Base-by-base conservation (phyloP, 1,140 invertebrate genomes). In the Mesaphorura yosii region DNA sequence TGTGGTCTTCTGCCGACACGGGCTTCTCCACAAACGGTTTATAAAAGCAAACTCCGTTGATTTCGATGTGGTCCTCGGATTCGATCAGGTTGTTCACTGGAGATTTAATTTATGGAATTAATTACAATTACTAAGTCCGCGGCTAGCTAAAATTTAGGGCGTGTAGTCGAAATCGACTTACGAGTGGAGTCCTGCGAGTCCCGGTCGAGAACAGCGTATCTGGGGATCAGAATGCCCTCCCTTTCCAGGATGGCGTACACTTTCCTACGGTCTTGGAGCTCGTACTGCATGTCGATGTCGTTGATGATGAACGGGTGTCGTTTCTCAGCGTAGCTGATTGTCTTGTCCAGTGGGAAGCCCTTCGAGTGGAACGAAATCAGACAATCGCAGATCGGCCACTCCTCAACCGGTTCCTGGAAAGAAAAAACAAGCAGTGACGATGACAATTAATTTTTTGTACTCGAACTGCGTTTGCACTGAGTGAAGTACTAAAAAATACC, bases 21-120 rank as follows among this genome's bases (percentile, higher is more conserved):
- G 93, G 93, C 69, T 98, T 98, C 70, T 99, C 96, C 0, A 99
- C 96, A 75, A 99, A 99, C 0, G 96, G 96, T 69, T 98, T 98
- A 67, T 96, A 95, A 66, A 99, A 98, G 2, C 88, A 82, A 22
- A 91, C 80, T 3, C 93, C 93, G 70, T 97, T 94, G 4, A 99
- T 89, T 73, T 98, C 95, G 10, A 99, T 94, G 64, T 96, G 90
- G 74, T 99, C 96, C 68, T 98, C 95, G 2, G 86, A 89, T 69
- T 99, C 95, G 17, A 94, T 83, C 26, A 98, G 72, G 66, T 92
- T 84, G 68, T 91, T 85, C 73, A 92, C 88, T 88, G 27, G 28
- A 48, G 12, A 12, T 19, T 37, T 37, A 12, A 7, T 41, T 7
- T 41, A 41, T 20, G 17, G 22, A 46, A 46, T 26, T 25, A 27